Percentiles rank a stretch among this genome's conserved stretches.
These are phyloP conservation scores for Cydia amplana DNA, from an alignment of 1,140 invertebrate species.

Conservation along the genomic window DNA sequence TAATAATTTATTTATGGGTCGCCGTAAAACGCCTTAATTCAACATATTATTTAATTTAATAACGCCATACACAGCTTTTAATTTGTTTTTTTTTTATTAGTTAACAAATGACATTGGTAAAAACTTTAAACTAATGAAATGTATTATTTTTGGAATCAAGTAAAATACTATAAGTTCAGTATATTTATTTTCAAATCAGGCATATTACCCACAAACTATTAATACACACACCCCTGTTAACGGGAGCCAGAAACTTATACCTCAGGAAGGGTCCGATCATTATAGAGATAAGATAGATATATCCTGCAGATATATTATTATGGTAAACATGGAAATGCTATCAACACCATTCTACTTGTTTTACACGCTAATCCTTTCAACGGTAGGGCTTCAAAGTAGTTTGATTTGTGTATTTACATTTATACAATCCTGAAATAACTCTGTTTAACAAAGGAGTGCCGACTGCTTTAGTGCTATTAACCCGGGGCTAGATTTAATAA, in stretches of 20 bases:
- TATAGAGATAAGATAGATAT: not conserved
- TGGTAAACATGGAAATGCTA: not conserved
- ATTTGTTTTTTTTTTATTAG: too few species aligned
- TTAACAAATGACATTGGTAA: too few species aligned
- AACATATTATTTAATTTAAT: too few species aligned
- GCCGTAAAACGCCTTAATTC: too few species aligned
- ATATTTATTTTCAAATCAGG: too few species aligned
- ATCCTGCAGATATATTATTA: not conserved
- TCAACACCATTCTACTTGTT: not conserved
- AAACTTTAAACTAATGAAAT: not conserved
- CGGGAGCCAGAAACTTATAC: not conserved
- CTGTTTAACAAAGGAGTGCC: too few species aligned
- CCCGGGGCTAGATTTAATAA: too few species aligned
- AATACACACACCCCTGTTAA: not conserved
- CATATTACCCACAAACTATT: not conserved
- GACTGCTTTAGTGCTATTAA: too few species aligned
- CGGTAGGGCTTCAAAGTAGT: not conserved
- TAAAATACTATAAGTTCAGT: not conserved
- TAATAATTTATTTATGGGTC: too few species aligned
- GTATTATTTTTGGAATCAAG: not conserved
- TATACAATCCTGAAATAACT: not conserved
- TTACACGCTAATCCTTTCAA: constrained; percentile 7
- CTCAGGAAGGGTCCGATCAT: not conserved
- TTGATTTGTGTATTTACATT: not conserved
- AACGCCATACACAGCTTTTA: too few species aligned